These are phyloP conservation scores for Zaprionus bogoriensis DNA, from an alignment of 2,888 invertebrate species.

Conservation along the genomic window DNA sequence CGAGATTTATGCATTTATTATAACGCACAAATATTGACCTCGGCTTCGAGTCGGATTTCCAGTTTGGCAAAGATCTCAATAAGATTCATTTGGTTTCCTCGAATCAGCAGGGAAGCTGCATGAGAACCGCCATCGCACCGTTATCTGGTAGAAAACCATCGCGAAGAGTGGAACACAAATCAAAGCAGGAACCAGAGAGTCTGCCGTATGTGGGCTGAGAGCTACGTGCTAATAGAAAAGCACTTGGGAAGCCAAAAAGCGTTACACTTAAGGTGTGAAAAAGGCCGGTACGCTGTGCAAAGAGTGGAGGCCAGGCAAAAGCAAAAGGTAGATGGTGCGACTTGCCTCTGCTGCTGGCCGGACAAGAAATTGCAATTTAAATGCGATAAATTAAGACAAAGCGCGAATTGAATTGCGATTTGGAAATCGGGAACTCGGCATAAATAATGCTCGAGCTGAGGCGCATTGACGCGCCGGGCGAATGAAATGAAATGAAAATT, in stretches of 20 bases:
- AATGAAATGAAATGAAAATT: constrained; percentile 77
- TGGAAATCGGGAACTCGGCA: constrained; percentile 30
- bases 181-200: constrained; percentile 18
- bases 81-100: not conserved
- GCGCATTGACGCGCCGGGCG: constrained; percentile 60
- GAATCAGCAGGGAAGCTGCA: constrained; percentile 43
- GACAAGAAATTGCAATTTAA: constrained; percentile 78
- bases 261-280: constrained; percentile 74
- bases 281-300: not conserved
- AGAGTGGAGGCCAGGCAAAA: not conserved
- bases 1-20: not conserved
- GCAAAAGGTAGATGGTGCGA: constrained; percentile 2
- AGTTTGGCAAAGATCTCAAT: constrained; percentile 5
- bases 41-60: not conserved
- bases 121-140: constrained; percentile 29
- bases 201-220: constrained; percentile 27
- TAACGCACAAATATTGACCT: not conserved
- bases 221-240: constrained; percentile 70
- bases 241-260: constrained; percentile 56
- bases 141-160: constrained; percentile 23
- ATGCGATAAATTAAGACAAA: constrained; percentile 71
- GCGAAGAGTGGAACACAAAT: constrained; percentile 34
- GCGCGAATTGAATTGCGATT: constrained; percentile 32
- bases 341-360: constrained; percentile 13
- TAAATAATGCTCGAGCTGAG: constrained; percentile 59